Evolutionary conservation across 2,888 invertebrate genomes (phyloP), one percentile per base, ranked within the genome.

Genomic region (Parochlus steinenii): DNA sequence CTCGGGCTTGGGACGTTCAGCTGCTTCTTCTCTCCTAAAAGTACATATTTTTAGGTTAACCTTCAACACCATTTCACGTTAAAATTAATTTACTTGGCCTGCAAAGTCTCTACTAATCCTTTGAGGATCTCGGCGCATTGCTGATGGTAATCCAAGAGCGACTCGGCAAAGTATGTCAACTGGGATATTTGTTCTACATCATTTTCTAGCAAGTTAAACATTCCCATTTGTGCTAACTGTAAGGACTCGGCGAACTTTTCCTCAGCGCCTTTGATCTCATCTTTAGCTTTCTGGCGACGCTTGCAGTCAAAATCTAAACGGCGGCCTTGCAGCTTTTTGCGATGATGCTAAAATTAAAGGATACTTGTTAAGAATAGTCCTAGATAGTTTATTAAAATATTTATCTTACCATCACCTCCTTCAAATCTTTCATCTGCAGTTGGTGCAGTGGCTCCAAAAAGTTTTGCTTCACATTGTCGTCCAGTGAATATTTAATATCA

Each of bases 181-280:
- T 85, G 82, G 34, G 80, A 77, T 41, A 86, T 77, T 63, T 85
- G 82, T 58, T 86, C 83, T 61, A 81, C 81, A 57, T 86, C 83
- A 57, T 82, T 85, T 55, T 80, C 80, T 48, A 86, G 64, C 45
- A 86, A 65, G 62, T 83, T 82, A 57, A 73, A 74, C 83, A 86
- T 86, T 50, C 83, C 81, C 66, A 77, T 71, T 62, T 82, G 81
- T 43, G 85, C 78, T 47, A 80, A 65, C 51, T 76, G 74, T 43
- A 83, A 71, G 39, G 81, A 81, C 58, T 85, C 85, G 28, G 78
- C 81, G 58, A 86, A 80, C 58, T 86, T 86, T 49, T 83, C 83
- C 58, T 85, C 82, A 2, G 85, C 81, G 53, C 71, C 65, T 47
- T 69, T 69, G 51, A 85, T 69, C 56, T 85, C 85, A 41, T 83